phyloP scores from a whole-genome alignment of 2,888 invertebrate genomes.

The Mesorhabditis belari region DNA sequence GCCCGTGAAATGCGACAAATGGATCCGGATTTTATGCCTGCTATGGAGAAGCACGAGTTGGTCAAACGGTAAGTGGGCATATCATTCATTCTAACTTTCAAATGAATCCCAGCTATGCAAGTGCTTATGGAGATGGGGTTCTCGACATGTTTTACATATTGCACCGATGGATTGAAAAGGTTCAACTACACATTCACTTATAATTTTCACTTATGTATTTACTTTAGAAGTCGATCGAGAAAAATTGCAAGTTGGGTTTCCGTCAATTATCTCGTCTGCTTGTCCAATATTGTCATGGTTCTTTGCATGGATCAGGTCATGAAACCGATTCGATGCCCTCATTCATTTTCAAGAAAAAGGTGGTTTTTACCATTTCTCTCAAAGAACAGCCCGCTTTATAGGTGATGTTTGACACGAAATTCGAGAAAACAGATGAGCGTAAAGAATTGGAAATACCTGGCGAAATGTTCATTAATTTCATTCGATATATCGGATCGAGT shows the following conservation, averaged over 20 bases:
- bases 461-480: slow-evolving; percentile 3
- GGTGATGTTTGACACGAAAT: background rate
- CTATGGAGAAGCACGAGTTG: background rate
- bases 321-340: background rate
- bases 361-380: background rate
- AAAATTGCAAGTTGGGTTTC: too few species aligned
- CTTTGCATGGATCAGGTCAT: background rate
- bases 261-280: background rate
- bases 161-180: slow-evolving; percentile 23
- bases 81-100: too few species aligned
- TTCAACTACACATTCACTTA: too few species aligned
- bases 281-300: background rate
- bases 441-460: background rate
- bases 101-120: slow-evolving; percentile 6
- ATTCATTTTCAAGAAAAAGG: background rate
- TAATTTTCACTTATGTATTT: background rate
- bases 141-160: slow-evolving; percentile 16
- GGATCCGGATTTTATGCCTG: background rate
- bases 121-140: slow-evolving; percentile 16
- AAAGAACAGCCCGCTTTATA: background rate
- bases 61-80: background rate
- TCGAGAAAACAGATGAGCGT: background rate
- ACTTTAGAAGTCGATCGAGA: background rate
- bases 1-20: background rate
- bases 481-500: slow-evolving; percentile 5